A percentile compares a stretch with the other conserved stretches of the same genome.
Evolutionary conservation across 2,797 vertebrate genomes (phyloP).

Genomic region (Poecilia velifera): DNA sequence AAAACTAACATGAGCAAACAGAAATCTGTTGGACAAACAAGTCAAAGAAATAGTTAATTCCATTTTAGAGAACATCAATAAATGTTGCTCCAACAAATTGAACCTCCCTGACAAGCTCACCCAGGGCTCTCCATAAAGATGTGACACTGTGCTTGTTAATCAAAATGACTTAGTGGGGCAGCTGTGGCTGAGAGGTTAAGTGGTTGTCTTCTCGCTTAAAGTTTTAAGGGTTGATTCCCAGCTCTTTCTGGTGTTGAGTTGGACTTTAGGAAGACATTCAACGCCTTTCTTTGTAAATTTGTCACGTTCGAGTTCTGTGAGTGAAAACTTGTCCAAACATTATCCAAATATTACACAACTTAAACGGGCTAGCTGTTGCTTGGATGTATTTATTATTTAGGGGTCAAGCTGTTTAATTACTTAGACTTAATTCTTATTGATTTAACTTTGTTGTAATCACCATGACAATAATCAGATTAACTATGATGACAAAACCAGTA

Average conservation of each 20-base stretch:
- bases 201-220: neutral
- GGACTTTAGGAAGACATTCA: neutral
- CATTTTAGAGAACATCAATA: neutral
- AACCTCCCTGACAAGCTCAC: neutral
- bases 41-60: neutral
- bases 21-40: neutral
- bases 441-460: neutral
- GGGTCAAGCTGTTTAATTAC: neutral
- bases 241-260: neutral
- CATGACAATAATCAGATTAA: neutral
- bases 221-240: neutral
- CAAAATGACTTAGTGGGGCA: neutral
- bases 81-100: neutral
- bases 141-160: conserved; percentile 1
- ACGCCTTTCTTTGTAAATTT: neutral
- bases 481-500: neutral
- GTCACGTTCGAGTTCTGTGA: neutral
- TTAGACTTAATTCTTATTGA: neutral
- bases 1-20: neutral
- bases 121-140: neutral
- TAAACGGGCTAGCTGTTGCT: neutral
- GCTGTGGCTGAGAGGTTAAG: conserved; percentile 2
- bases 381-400: neutral
- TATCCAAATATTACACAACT: neutral
- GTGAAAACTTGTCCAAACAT: neutral